These are phyloP conservation scores for Neotoxoptera formosana DNA, from an alignment of 1,140 invertebrate genomes.

Conservation along the genomic window DNA sequence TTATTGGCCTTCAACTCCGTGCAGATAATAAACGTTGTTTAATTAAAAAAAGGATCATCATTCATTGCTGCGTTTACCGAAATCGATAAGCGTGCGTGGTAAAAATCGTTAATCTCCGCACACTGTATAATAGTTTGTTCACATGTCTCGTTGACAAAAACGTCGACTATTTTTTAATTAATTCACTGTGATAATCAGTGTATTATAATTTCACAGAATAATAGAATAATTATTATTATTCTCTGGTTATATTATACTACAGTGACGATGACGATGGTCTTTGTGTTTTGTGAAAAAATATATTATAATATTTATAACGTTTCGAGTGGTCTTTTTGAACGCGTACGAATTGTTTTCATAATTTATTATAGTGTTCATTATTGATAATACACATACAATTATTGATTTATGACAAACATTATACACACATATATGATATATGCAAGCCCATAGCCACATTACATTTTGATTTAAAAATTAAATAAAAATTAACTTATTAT, in stretches of 20 bases:
- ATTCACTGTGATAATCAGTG: background rate
- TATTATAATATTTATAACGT: background rate
- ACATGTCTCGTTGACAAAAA: background rate
- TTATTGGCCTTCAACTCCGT: background rate
- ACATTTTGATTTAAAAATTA: background rate
- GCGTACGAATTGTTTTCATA: background rate
- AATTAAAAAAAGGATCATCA: constrained; percentile 30
- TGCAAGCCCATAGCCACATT: background rate
- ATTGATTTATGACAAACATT: background rate
- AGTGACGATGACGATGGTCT: background rate
- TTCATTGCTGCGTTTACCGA: constrained; percentile 9
- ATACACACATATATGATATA: too few species aligned
- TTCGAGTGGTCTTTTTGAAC: background rate
- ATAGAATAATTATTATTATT: constrained; percentile 3
- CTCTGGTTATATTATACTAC: background rate
- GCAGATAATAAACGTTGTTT: constrained; percentile 16
- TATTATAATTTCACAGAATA: background rate
- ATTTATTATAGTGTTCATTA: background rate
- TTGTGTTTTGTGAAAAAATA: background rate
- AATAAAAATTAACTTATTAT: background rate
- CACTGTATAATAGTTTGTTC: background rate
- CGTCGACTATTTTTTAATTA: constrained; percentile 16
- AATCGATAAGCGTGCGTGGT: background rate
- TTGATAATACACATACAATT: background rate
- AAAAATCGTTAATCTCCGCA: background rate